phyloP scores from a whole-genome alignment of 2,113 vertebrate genomes.

The Malurus melanocephalus region DNA sequence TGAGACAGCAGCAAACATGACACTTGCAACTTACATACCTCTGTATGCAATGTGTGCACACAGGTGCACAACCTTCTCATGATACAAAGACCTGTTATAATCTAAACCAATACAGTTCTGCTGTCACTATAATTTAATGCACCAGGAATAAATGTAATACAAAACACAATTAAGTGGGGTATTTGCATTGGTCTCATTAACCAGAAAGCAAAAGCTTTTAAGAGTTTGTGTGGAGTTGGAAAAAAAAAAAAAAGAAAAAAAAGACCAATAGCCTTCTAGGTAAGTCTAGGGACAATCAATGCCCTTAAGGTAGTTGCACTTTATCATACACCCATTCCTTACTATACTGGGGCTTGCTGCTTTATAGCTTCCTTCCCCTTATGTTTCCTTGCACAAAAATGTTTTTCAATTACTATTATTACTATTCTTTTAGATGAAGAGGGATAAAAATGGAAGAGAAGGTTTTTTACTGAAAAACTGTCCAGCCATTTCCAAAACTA shows the following conservation, averaged over 20 bases:
- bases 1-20: background rate
- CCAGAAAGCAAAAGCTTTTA: background rate
- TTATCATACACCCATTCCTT: background rate
- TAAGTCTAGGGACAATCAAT: background rate
- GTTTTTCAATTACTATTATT: background rate
- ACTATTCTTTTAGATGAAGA: background rate
- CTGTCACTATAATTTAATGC: background rate
- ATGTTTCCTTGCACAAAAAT: background rate
- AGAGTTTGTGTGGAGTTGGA: background rate
- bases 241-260: background rate
- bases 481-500: background rate
- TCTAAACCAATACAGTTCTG: background rate
- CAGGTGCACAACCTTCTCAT: background rate
- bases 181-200: background rate
- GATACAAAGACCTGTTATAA: background rate
- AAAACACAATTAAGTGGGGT: background rate
- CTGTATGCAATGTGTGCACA: rapidly evolving
- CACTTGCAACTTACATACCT: background rate
- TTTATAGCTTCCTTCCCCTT: background rate
- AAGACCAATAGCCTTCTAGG: background rate
- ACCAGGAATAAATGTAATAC: background rate
- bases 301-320: background rate
- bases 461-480: background rate
- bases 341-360: background rate
- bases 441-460: background rate